phyloP scores from a whole-genome alignment of 1,140 invertebrate genomes.

The Ditylenchus dipsaci region DNA sequence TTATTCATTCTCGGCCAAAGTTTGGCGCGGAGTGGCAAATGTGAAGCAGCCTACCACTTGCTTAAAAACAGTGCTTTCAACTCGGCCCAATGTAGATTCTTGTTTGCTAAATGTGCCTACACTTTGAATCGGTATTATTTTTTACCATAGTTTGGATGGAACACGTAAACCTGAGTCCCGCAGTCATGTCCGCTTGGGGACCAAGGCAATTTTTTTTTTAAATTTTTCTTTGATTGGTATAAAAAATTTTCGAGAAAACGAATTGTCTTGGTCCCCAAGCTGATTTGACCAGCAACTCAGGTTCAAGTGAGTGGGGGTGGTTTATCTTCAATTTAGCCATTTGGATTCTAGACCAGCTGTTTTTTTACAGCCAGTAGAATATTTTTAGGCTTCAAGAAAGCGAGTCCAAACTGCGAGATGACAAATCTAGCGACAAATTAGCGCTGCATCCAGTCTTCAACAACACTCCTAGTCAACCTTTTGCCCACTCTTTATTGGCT shows the following conservation, averaged over 20 bases:
- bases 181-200: too few relatives aligned
- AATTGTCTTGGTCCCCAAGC: not conserved
- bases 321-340: too few relatives aligned
- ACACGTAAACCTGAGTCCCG: too few relatives aligned
- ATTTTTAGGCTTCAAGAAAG: conserved; percentile 32
- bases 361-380: too few relatives aligned
- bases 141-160: too few relatives aligned
- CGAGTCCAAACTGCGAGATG: conserved; percentile 21
- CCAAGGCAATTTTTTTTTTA: too few relatives aligned
- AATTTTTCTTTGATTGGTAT: too few relatives aligned
- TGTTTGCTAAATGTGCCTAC: conserved; percentile 35
- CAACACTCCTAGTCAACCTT: conserved; percentile 12
- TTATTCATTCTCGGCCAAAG: conserved; percentile 27
- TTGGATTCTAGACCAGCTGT: too few relatives aligned
- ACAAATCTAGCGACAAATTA: conserved; percentile 17
- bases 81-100: conserved; percentile 23
- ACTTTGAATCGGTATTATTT: conserved; percentile 21
- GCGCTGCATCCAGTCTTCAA: conserved; percentile 24
- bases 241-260: too few relatives aligned
- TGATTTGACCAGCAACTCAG: too few relatives aligned
- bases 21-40: conserved; percentile 1
- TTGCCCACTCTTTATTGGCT: conserved; percentile 30
- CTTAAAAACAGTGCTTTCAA: conserved; percentile 23
- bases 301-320: not conserved
- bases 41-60: conserved; percentile 26